Percentiles rank a stretch among this genome's conserved stretches.
Conservation (phyloP, 2,797 vertebrate species). For the Poecilia wingei region DNA sequence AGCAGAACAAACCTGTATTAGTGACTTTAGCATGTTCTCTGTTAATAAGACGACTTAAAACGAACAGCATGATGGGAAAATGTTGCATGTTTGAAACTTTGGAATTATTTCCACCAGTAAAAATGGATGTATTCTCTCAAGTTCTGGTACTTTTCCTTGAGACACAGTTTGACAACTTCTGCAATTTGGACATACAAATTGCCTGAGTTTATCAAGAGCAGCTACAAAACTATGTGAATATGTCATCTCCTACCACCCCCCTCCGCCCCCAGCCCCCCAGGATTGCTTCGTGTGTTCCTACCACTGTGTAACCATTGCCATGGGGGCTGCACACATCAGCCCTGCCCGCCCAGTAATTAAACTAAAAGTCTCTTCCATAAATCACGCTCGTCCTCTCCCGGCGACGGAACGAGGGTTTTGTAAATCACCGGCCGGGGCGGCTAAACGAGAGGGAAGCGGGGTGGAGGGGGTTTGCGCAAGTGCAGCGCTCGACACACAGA, state of each 20-base stretch:
- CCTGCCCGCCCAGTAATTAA: conserved; percentile 79
- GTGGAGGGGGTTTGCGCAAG: conserved; percentile 11
- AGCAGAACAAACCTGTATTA: not conserved
- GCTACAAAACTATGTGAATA: conserved; percentile 23
- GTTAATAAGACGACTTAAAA: not conserved
- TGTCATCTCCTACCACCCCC: conserved; percentile 27
- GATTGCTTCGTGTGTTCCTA: conserved; percentile 38
- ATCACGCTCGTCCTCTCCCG: conserved; percentile 72
- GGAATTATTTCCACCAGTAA: not conserved
- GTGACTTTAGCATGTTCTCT: not conserved
- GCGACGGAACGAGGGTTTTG: conserved; percentile 63
- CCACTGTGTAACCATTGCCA: conserved; percentile 56
- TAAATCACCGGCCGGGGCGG: conserved; percentile 65
- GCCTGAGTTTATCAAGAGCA: conserved; percentile 24
- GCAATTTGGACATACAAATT: conserved; percentile 32
- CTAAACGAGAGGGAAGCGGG: conserved; percentile 30
- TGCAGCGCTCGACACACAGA: conserved; percentile 33
- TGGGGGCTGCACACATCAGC: conserved; percentile 65
- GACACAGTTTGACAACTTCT: conserved; percentile 23
- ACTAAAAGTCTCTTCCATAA: conserved; percentile 83
- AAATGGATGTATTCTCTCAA: not conserved
- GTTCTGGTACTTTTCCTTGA: conserved; percentile 8
- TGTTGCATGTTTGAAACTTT: not conserved
- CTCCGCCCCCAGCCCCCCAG: not conserved
- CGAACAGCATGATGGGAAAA: not conserved